Conservation (phyloP, 1,140 invertebrate species). For the Bombus waltoni region DNA sequence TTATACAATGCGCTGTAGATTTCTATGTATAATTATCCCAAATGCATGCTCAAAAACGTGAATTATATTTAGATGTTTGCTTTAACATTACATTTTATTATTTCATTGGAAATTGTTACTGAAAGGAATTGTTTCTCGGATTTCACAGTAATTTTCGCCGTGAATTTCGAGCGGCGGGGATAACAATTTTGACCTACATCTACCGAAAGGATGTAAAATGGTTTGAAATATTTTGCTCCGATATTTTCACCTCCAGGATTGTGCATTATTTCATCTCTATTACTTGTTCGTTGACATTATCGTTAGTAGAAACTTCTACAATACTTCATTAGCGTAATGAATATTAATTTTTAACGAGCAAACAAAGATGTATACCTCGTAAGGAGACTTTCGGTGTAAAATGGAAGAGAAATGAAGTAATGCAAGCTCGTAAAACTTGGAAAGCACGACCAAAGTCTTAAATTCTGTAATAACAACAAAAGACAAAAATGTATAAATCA, state of each 20-base stretch:
- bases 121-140: background rate
- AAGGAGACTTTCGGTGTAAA: background rate
- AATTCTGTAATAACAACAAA: background rate
- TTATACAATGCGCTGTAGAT: background rate
- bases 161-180: background rate
- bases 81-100: background rate
- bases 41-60: background rate
- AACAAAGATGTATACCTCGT: background rate
- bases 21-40: background rate
- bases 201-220: background rate
- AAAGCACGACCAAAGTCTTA: background rate
- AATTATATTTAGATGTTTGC: background rate
- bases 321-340: background rate
- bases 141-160: background rate
- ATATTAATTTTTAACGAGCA: background rate
- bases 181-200: conserved; percentile 4
- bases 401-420: conserved; percentile 9
- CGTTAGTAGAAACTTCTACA: background rate
- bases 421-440: background rate
- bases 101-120: background rate
- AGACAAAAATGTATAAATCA: background rate
- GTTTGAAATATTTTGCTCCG: background rate
- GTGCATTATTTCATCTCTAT: background rate
- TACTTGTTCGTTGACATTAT: background rate
- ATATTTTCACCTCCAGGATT: background rate